Percentiles rank a stretch among this genome's conserved stretches.
These are phyloP conservation scores for Deroplatys truncata DNA, from an alignment of 2,888 invertebrate species.

Conservation along the genomic window DNA sequence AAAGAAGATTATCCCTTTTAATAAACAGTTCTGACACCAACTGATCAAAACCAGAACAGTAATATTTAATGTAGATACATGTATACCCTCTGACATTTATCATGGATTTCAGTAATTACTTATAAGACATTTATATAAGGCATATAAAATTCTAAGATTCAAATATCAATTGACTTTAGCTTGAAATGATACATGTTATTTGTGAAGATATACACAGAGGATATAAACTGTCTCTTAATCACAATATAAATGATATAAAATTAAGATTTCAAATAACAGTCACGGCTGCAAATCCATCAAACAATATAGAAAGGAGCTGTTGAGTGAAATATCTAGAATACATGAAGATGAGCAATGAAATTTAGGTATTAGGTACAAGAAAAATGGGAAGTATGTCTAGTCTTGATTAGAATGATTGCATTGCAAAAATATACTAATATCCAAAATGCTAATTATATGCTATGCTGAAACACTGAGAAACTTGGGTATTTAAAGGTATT, in stretches of 20 bases:
- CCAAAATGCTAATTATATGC: too few relatives aligned
- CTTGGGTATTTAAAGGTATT: too few relatives aligned
- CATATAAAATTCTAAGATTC: background rate
- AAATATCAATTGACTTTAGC: background rate
- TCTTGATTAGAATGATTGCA: background rate
- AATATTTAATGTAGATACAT: background rate
- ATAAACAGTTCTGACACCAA: background rate
- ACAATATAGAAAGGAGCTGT: background rate
- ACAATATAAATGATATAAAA: background rate
- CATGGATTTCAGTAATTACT: background rate
- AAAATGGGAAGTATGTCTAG: background rate
- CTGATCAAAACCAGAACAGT: background rate
- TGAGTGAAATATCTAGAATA: background rate
- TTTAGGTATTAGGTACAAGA: background rate
- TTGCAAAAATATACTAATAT: background rate
- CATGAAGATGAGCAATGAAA: background rate
- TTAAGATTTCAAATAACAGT: background rate
- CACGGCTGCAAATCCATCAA: background rate
- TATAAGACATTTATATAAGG: background rate
- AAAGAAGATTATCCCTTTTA: too few relatives aligned
- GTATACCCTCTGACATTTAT: background rate
- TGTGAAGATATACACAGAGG: background rate
- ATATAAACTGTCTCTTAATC: background rate
- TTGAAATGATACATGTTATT: background rate
- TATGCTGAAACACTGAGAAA: background rate